A percentile compares a stretch with the other conserved stretches of the same genome.
Conservation (phyloP, 2,113 vertebrate species). For the Tetraodon nigroviridis region DNA sequence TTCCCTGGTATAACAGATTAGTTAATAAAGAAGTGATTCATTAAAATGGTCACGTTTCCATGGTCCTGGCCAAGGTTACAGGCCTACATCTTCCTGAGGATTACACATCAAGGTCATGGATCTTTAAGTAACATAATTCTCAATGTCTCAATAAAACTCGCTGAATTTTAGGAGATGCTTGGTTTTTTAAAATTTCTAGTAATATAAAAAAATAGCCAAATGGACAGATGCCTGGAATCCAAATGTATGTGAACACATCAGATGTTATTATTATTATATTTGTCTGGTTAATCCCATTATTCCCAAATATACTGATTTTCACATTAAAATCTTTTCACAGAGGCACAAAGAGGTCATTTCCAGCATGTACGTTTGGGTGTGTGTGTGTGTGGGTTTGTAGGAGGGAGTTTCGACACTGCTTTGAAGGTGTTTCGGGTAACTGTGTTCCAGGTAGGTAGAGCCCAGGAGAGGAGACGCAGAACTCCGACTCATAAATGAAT, state of each 20-base stretch:
- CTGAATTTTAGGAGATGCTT: no score
- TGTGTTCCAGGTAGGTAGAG: conserved; percentile 53
- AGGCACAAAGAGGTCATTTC: conserved; percentile 2
- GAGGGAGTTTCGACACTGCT: conserved; percentile 25
- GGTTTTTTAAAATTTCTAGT: no score
- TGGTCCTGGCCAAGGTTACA: conserved; percentile 18
- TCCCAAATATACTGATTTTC: no score
- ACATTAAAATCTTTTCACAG: background rate
- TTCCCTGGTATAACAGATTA: conserved; percentile 51
- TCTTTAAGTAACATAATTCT: no score
- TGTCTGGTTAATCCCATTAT: no score
- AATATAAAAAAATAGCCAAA: no score
- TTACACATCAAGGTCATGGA: no score
- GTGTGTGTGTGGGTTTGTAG: conserved; percentile 1
- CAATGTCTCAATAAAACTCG: no score
- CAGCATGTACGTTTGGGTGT: background rate
- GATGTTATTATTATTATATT: no score
- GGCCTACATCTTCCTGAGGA: background rate
- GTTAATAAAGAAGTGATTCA: conserved; percentile 31
- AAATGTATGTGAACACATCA: no score
- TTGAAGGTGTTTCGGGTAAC: conserved; percentile 64
- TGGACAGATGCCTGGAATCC: no score
- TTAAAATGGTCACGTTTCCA: conserved; percentile 20
- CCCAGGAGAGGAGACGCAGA: conserved; percentile 22
- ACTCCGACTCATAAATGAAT: background rate